A percentile compares a stretch with the other conserved stretches of the same genome.
Evolutionary conservation across 2,113 vertebrate genomes (phyloP).

Genomic region (Thamnophis sirtalis): DNA sequence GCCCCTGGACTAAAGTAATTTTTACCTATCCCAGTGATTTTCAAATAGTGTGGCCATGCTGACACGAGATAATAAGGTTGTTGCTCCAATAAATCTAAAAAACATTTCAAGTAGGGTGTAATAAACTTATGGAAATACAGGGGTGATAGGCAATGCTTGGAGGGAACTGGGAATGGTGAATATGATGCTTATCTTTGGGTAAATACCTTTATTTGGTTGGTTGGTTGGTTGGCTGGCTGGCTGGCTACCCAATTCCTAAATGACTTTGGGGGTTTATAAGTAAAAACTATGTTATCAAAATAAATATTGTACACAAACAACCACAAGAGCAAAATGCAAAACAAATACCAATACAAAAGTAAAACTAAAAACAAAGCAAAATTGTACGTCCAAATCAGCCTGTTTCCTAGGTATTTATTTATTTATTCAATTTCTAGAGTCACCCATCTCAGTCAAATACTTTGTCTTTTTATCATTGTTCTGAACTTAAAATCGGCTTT

Average conservation of each 20-base stretch:
- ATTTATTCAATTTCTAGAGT: background rate
- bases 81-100: background rate
- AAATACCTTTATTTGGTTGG: background rate
- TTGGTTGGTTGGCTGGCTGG: background rate
- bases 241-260: background rate
- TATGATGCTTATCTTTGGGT: background rate
- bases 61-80: background rate
- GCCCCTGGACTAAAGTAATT: background rate
- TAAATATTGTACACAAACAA: background rate
- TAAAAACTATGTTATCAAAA: background rate
- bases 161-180: background rate
- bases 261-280: background rate
- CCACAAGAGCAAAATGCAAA: background rate
- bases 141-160: no score
- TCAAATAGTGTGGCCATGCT: background rate
- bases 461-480: background rate
- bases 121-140: background rate
- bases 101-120: background rate
- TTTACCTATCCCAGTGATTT: background rate
- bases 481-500: background rate
- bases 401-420: background rate
- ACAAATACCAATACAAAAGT: background rate
- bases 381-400: background rate
- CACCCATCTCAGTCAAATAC: background rate
- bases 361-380: background rate